Evolutionary conservation across 1,140 invertebrate genomes (phyloP).

Genomic region (Achatina immaculata): DNA sequence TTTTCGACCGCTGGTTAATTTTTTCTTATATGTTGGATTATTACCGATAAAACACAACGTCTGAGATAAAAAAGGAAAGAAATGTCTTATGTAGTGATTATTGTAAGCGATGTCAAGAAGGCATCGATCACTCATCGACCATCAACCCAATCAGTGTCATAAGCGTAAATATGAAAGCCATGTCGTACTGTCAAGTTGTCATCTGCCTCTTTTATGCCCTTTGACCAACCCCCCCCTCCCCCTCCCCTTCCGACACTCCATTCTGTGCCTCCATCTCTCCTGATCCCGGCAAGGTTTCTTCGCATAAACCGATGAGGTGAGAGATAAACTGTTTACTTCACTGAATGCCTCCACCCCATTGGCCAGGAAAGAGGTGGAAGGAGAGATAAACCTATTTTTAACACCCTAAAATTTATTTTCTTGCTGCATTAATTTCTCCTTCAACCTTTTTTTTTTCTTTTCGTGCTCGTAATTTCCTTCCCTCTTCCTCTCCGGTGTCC

Average conservation of each 20-base stretch:
- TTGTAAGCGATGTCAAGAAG: too few species aligned
- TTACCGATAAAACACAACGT: too few species aligned
- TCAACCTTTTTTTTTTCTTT: not conserved
- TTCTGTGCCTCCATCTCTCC: too few species aligned
- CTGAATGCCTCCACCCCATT: not conserved
- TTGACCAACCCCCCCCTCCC: not conserved
- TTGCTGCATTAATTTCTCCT: not conserved
- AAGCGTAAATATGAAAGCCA: not conserved
- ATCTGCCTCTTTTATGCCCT: not conserved
- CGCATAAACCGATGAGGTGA: not conserved
- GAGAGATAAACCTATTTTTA: not conserved
- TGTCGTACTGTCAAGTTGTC: not conserved
- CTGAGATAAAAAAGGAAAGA: too few species aligned
- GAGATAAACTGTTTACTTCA: not conserved
- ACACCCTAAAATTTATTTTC: not conserved
- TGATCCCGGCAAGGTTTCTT: too few species aligned
- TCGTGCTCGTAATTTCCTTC: conserved; percentile 5
- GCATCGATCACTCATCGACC: not conserved
- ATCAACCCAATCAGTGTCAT: not conserved
- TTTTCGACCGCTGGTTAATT: too few species aligned
- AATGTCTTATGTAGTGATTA: too few species aligned
- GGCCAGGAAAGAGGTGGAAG: not conserved
- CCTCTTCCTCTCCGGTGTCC: not conserved
- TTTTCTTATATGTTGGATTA: too few species aligned
- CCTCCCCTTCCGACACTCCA: not conserved